Evolutionary conservation across 1,140 invertebrate species (phyloP).

Genomic region (Bombus confusus): DNA sequence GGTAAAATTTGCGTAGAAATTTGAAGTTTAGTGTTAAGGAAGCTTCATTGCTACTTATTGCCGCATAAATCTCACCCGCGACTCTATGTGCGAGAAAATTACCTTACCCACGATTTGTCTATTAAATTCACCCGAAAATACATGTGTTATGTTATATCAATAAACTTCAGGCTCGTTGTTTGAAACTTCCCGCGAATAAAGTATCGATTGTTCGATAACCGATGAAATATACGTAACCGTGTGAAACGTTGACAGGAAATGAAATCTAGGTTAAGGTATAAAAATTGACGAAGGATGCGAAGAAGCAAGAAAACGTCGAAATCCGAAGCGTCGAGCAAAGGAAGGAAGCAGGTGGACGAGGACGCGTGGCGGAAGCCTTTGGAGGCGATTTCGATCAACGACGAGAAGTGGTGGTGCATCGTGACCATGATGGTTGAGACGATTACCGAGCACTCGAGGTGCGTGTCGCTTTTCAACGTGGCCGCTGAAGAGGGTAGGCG

Average conservation of each 20-base stretch:
- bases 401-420: constrained; percentile 75
- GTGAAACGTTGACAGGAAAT: background rate
- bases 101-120: no score
- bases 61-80: no score
- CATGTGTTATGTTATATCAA: background rate
- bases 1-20: no score
- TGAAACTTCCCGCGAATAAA: no score
- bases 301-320: background rate
- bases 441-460: constrained; percentile 53
- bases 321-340: background rate
- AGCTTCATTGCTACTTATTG: no score
- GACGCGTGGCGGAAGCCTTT: constrained; percentile 59
- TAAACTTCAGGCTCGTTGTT: background rate
- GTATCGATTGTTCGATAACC: background rate
- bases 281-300: background rate
- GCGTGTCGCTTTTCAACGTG: constrained; percentile 67
- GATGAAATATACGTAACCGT: background rate
- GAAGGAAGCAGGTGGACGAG: constrained; percentile 25
- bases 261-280: background rate
- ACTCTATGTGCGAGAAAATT: no score
- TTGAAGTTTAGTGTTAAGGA: no score
- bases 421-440: constrained; percentile 72
- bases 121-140: no score
- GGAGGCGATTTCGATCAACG: constrained; percentile 68
- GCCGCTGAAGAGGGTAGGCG: constrained; percentile 62